Evolutionary conservation across 2,888 invertebrate genomes (phyloP).

Genomic region (Thyatira batis): DNA sequence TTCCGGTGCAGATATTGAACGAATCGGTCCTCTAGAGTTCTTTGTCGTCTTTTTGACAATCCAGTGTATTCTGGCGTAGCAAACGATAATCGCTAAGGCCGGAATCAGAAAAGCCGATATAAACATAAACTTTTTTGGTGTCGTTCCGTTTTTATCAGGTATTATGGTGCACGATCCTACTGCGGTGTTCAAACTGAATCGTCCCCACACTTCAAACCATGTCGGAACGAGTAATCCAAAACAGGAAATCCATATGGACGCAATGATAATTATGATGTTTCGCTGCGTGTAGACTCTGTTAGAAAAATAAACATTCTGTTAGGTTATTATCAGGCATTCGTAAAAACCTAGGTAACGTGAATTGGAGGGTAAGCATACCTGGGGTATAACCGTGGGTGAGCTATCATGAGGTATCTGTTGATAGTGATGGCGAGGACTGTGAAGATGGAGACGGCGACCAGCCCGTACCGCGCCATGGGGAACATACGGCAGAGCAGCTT

Average conservation of each 20-base stretch:
- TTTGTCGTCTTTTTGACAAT: constrained; percentile 88
- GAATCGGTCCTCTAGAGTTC: constrained; percentile 73
- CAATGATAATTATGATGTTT: constrained; percentile 87
- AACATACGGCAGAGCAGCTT: constrained; percentile 86
- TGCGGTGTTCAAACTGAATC: constrained; percentile 87
- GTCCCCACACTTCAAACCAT: constrained; percentile 89
- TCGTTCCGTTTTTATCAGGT: constrained; percentile 84
- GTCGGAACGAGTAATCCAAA: constrained; percentile 87
- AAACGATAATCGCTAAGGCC: constrained; percentile 90
- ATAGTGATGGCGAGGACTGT: constrained; percentile 91
- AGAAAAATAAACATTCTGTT: constrained; percentile 19
- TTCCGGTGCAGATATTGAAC: constrained; percentile 45
- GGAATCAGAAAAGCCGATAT: constrained; percentile 92
- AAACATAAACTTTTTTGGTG: constrained; percentile 91
- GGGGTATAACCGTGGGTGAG: constrained; percentile 89
- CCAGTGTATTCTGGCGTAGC: constrained; percentile 91
- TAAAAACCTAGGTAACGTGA: background rate
- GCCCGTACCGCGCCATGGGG: constrained; percentile 87
- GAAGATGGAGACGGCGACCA: constrained; percentile 90
- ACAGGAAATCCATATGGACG: constrained; percentile 86
- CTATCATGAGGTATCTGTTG: constrained; percentile 92
- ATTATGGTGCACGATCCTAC: constrained; percentile 92
- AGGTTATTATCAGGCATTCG: background rate
- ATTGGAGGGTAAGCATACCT: constrained; percentile 80
- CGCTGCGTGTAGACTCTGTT: constrained; percentile 86